A percentile compares a stretch with the other conserved stretches of the same genome.
phyloP scores from a whole-genome alignment of 2,113 vertebrate species.

The Heterochromis multidens region DNA sequence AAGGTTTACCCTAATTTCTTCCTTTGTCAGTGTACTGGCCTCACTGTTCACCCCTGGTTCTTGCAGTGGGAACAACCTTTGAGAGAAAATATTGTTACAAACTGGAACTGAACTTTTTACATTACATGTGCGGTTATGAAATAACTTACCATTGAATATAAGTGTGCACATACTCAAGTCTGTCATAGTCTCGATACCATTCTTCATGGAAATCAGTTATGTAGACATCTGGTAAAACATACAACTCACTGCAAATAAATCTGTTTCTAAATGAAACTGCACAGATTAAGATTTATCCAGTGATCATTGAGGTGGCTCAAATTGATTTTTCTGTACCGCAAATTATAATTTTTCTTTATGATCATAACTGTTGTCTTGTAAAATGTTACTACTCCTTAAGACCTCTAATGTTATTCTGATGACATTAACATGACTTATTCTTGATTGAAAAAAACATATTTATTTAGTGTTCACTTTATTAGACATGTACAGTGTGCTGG shows the following conservation, averaged over 20 bases:
- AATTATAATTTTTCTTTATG: neutral
- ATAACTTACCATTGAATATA: conserved; percentile 90
- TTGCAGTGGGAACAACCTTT: conserved; percentile 90
- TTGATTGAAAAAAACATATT: neutral
- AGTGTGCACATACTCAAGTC: conserved; percentile 82
- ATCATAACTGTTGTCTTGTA: neutral
- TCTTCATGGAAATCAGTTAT: conserved; percentile 75
- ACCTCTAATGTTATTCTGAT: neutral
- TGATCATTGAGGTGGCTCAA: neutral
- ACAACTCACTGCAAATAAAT: neutral
- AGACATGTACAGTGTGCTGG: too few species aligned
- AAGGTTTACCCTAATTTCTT: conserved; percentile 82
- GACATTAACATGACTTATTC: fast-evolving
- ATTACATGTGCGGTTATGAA: neutral
- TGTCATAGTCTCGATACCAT: conserved; percentile 75
- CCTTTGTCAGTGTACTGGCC: conserved; percentile 75
- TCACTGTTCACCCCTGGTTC: conserved; percentile 84
- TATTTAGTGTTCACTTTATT: neutral
- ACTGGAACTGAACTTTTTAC: neutral
- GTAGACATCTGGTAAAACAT: conserved; percentile 60
- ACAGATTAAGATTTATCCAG: neutral
- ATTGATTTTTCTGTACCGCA: fast-evolving
- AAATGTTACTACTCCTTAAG: neutral
- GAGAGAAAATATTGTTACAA: fast-evolving
- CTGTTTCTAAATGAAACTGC: fast-evolving